These are phyloP conservation scores for Gnatocerus cornutus DNA, from an alignment of 2,888 invertebrate genomes.

Conservation along the genomic window DNA sequence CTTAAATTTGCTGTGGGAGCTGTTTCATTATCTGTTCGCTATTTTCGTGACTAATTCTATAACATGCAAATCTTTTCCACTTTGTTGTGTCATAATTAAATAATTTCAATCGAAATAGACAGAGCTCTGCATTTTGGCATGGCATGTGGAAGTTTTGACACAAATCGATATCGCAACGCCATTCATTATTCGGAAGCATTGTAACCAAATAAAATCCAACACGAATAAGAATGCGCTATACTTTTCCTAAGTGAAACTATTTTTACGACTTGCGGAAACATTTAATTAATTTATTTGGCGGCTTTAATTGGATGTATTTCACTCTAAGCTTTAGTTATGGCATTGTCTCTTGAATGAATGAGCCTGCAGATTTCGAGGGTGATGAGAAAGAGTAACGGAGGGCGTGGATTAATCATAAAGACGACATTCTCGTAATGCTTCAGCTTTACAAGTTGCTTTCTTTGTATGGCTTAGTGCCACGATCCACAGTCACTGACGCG, in stretches of 20 bases:
- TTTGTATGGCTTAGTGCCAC: constrained; percentile 36
- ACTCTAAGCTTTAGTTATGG: constrained; percentile 42
- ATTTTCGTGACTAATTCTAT: constrained; percentile 45
- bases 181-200: constrained; percentile 9
- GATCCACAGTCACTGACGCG: constrained; percentile 16
- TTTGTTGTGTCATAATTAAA: constrained; percentile 44
- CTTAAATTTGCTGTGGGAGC: too few relatives aligned
- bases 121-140: constrained; percentile 11
- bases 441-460: constrained; percentile 46
- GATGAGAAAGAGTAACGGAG: constrained; percentile 42
- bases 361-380: constrained; percentile 37
- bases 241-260: constrained; percentile 26
- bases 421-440: constrained; percentile 45
- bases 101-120: constrained; percentile 41
- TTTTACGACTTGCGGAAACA: constrained; percentile 16
- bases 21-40: too few relatives aligned
- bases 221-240: constrained; percentile 8
- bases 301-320: constrained; percentile 44
- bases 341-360: constrained; percentile 47
- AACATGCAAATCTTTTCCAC: constrained; percentile 41
- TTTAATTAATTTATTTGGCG: constrained; percentile 42
- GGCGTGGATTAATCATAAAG: constrained; percentile 46
- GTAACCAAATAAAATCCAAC: constrained; percentile 17
- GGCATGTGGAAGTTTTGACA: constrained; percentile 20
- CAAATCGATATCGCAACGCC: constrained; percentile 13